phyloP scores from a whole-genome alignment of 2,113 vertebrate species.

The Pteruthius melanotis region DNA sequence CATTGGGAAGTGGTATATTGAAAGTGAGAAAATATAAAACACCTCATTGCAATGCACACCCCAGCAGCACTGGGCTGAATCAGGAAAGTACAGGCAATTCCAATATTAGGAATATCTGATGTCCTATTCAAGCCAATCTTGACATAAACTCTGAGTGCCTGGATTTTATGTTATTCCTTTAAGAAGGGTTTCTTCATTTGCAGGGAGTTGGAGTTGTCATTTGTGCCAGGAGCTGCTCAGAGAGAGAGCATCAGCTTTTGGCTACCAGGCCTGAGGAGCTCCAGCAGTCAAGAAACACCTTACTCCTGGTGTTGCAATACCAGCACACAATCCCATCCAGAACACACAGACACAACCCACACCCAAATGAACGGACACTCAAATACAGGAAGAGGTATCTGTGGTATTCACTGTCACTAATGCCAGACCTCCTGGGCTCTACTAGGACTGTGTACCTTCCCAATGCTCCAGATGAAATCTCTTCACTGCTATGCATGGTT shows the following conservation, averaged over 20 bases:
- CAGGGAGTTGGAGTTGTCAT: slow-evolving; percentile 98
- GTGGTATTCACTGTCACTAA: slow-evolving; percentile 5
- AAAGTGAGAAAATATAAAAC: background rate
- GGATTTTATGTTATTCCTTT: background rate
- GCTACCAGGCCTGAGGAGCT: slow-evolving; percentile 75
- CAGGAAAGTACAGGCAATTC: background rate
- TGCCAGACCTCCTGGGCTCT: slow-evolving; percentile 41
- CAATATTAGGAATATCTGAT: background rate
- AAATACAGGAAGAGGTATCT: slow-evolving; percentile 40
- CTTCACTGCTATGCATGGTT: slow-evolving; percentile 59
- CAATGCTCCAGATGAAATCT: slow-evolving; percentile 3
- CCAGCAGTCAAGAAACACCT: slow-evolving; percentile 37
- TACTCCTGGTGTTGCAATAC: slow-evolving; percentile 51
- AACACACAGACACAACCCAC: slow-evolving; percentile 46
- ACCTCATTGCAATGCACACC: background rate
- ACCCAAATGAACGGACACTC: background rate
- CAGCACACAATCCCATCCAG: slow-evolving; percentile 41
- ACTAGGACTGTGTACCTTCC: slow-evolving; percentile 8
- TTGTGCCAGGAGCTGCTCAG: slow-evolving; percentile 93
- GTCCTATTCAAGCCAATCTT: background rate
- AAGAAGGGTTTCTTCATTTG: slow-evolving; percentile 49
- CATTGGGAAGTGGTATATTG: background rate
- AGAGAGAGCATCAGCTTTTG: slow-evolving; percentile 90
- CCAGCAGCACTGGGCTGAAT: background rate
- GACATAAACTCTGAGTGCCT: background rate